Percentiles rank a stretch among this genome's conserved stretches.
Evolutionary conservation across 2,888 invertebrate genomes (phyloP).

Genomic region (Acrobasis consociella): DNA sequence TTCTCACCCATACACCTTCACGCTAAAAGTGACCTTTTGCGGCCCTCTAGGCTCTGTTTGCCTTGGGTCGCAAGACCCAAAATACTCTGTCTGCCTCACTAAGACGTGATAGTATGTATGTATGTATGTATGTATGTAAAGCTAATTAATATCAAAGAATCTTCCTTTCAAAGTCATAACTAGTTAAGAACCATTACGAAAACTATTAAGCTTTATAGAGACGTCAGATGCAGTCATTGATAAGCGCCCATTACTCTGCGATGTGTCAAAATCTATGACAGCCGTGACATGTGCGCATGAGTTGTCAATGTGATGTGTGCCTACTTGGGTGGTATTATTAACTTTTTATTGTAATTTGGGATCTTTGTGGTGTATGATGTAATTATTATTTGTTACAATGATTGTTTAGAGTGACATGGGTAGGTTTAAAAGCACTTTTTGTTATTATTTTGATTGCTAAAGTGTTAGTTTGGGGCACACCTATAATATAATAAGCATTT

Average conservation of each 20-base stretch:
- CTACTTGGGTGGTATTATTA: conserved; percentile 45
- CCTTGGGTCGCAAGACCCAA: too few relatives aligned
- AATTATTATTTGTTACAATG: not conserved
- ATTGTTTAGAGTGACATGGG: conserved; percentile 1
- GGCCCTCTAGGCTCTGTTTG: too few relatives aligned
- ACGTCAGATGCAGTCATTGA: conserved; percentile 22
- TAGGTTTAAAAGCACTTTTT: not conserved
- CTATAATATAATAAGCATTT: too few relatives aligned
- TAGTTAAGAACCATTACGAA: conserved; percentile 22
- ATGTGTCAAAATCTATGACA: conserved; percentile 41
- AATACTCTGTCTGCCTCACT: not conserved
- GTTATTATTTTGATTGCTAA: too few relatives aligned
- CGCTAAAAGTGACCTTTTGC: too few relatives aligned
- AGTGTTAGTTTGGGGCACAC: too few relatives aligned
- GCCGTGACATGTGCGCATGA: conserved; percentile 38
- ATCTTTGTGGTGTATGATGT: not conserved
- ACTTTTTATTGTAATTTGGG: conserved; percentile 9
- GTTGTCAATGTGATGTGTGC: conserved; percentile 47
- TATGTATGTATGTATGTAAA: too few relatives aligned
- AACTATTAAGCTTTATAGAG: conserved; percentile 23
- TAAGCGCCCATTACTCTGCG: conserved; percentile 34
- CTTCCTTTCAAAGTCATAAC: not conserved
- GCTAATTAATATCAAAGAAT: not conserved
- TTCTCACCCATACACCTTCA: too few relatives aligned
- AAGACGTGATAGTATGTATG: not conserved